Percentiles rank a stretch among this genome's conserved stretches.
Evolutionary conservation across 2,888 invertebrate genomes (phyloP).

Genomic region (Drosophila sordidula): DNA sequence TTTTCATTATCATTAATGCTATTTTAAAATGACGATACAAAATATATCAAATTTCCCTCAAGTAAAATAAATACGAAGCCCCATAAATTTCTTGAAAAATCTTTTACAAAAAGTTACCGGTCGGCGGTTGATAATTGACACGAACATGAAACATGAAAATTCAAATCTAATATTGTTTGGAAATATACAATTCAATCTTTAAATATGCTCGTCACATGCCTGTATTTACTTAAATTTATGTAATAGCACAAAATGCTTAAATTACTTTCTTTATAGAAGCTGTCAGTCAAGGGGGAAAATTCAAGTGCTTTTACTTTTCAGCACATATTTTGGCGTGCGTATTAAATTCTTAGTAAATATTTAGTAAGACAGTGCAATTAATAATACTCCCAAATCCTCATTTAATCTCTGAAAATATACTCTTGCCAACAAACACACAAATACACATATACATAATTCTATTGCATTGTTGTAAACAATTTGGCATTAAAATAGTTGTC

Average conservation of each 20-base stretch:
- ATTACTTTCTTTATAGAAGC: background rate
- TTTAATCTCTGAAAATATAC: conserved; percentile 10
- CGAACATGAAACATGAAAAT: no score
- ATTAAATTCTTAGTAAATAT: conserved; percentile 9
- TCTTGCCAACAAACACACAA: background rate
- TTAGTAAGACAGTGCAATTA: conserved; percentile 6
- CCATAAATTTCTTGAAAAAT: no score
- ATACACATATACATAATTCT: conserved; percentile 9
- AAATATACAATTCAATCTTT: background rate
- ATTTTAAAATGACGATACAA: no score
- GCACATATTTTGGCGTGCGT: conserved; percentile 7
- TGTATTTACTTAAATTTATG: background rate
- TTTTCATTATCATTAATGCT: no score
- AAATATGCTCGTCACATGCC: background rate
- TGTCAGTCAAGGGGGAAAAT: background rate
- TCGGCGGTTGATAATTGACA: background rate
- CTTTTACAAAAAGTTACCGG: no score
- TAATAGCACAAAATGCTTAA: background rate
- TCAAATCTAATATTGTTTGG: background rate
- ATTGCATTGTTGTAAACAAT: conserved; percentile 41
- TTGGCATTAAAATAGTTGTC: conserved; percentile 50
- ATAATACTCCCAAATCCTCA: conserved; percentile 2
- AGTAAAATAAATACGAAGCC: no score
- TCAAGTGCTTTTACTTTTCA: background rate
- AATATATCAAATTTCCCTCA: no score